phyloP scores from a whole-genome alignment of 2,888 invertebrate genomes.

The Scaeva pyrastri region DNA sequence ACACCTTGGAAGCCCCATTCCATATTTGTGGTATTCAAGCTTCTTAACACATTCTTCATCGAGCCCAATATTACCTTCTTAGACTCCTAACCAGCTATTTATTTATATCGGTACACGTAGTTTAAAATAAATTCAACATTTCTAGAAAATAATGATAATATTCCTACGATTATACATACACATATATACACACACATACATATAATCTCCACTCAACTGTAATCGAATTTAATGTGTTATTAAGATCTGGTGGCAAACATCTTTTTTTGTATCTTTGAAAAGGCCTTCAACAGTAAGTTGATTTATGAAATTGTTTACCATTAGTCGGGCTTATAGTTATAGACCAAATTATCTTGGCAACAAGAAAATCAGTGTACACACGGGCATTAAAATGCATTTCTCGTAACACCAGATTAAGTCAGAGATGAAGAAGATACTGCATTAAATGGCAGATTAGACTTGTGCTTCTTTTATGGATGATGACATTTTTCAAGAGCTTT shows the following conservation, averaged over 20 bases:
- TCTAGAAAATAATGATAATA: too few relatives aligned
- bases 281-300: constrained; percentile 67
- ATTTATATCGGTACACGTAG: constrained; percentile 54
- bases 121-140: too few relatives aligned
- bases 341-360: constrained; percentile 63
- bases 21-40: constrained; percentile 33
- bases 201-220: background rate
- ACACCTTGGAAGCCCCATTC: constrained; percentile 45
- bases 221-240: background rate
- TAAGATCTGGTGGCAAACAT: constrained; percentile 17
- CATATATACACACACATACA: too few relatives aligned
- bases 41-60: constrained; percentile 51
- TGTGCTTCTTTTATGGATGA: constrained; percentile 18
- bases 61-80: constrained; percentile 55
- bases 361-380: constrained; percentile 21
- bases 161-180: too few relatives aligned
- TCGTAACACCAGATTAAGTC: constrained; percentile 60
- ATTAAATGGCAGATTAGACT: constrained; percentile 22
- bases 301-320: constrained; percentile 74
- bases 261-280: constrained; percentile 29
- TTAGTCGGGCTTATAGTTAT: constrained; percentile 66
- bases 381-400: constrained; percentile 34
- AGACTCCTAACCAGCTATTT: constrained; percentile 72
- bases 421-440: constrained; percentile 56
- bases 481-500: constrained; percentile 14